These are phyloP conservation scores for Amniataba percoides DNA, from an alignment of 2,797 vertebrate species.

Conservation along the genomic window DNA sequence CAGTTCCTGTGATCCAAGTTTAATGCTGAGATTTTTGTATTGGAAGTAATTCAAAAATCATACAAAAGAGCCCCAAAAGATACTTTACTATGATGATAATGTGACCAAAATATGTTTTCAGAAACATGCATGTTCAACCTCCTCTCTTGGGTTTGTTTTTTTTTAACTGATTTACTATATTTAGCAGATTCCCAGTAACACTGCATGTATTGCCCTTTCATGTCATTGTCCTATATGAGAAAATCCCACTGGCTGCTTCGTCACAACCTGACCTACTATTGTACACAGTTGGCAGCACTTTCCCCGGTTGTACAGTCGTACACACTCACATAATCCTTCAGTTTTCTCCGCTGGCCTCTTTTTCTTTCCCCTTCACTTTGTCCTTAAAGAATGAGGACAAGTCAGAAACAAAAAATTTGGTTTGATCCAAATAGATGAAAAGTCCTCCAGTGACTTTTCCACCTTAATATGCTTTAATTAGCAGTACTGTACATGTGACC, in stretches of 20 bases:
- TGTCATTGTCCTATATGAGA: slow-evolving; percentile 43
- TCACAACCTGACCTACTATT: slow-evolving; percentile 56
- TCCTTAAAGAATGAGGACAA: neutral
- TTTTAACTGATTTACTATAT: neutral
- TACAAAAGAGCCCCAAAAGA: neutral
- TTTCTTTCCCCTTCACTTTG: slow-evolving; percentile 19
- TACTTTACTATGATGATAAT: neutral
- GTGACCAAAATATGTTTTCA: slow-evolving; percentile 7
- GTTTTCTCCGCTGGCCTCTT: slow-evolving; percentile 25
- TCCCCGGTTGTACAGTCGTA: slow-evolving; percentile 24
- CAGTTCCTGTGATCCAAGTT: neutral
- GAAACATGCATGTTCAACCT: neutral
- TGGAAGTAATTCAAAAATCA: neutral
- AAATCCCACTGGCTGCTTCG: slow-evolving; percentile 43
- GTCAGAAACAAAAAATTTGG: neutral
- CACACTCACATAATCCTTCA: neutral
- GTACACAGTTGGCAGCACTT: slow-evolving; percentile 15
- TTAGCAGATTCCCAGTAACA: neutral
- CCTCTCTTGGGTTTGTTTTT: neutral
- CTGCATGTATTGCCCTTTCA: slow-evolving; percentile 12
- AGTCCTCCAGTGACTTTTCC: neutral
- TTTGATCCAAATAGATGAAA: neutral
- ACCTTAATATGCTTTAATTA: neutral
- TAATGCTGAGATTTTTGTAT: neutral
- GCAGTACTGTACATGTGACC: neutral